Percentiles rank a stretch among this genome's conserved stretches.
These are phyloP conservation scores for Dinothrombium tinctorium DNA, from an alignment of 1,140 invertebrate species.

Conservation along the genomic window DNA sequence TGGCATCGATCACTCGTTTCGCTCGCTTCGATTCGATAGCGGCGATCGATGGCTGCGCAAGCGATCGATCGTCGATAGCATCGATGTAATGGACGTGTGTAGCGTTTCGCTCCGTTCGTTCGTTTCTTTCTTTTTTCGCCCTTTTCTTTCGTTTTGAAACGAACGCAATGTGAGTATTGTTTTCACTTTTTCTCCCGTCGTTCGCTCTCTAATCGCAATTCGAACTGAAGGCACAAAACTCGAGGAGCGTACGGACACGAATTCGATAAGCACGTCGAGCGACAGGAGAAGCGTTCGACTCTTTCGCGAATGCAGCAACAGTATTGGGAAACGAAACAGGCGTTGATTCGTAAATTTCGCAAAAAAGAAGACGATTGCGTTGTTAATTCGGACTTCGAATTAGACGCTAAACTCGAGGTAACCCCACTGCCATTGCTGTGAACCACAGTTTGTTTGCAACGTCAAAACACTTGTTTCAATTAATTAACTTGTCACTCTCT, in stretches of 20 bases:
- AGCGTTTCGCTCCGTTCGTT: too few species aligned
- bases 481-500: not conserved
- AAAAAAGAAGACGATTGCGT: constrained; percentile 96
- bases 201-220: too few species aligned
- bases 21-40: too few species aligned
- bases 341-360: constrained; percentile 72
- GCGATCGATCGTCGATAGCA: too few species aligned
- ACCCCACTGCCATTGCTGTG: not conserved
- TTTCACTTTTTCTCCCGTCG: too few species aligned
- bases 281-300: constrained; percentile 21
- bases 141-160: too few species aligned
- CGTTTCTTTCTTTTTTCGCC: too few species aligned
- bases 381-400: constrained; percentile 75
- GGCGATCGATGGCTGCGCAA: too few species aligned
- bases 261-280: constrained; percentile 1
- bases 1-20: too few species aligned
- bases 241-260: constrained; percentile 1
- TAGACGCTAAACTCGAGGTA: constrained; percentile 83
- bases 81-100: too few species aligned
- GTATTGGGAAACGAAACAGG: constrained; percentile 95
- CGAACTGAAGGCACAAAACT: too few species aligned
- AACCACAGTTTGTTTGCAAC: not conserved
- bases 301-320: constrained; percentile 72
- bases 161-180: too few species aligned
- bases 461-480: not conserved